Conservation (phyloP, 2,113 vertebrate genomes). For the Chiloscyllium plagiosum region DNA sequence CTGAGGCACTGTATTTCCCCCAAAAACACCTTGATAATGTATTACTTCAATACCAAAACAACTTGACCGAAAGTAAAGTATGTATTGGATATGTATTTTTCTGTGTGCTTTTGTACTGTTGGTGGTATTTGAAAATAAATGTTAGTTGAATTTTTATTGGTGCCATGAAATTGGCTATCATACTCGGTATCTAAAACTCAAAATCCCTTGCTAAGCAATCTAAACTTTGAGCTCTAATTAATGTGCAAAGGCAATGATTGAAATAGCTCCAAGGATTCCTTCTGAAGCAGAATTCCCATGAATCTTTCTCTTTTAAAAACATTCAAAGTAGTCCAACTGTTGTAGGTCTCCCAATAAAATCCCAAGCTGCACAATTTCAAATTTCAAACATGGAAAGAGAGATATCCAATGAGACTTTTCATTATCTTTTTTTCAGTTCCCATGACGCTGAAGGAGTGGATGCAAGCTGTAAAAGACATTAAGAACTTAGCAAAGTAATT, state of each 20-base stretch:
- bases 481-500: conserved; percentile 28
- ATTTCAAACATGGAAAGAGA: conserved; percentile 9
- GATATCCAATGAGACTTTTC: background rate
- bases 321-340: background rate
- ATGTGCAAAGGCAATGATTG: background rate
- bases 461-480: conserved; percentile 34
- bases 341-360: conserved; percentile 14
- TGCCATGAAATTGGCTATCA: background rate
- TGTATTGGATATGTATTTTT: background rate
- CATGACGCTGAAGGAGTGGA: conserved; percentile 19
- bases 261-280: background rate
- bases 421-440: background rate
- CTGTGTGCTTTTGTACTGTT: background rate
- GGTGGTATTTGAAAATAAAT: conserved; percentile 5
- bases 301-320: background rate
- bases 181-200: background rate
- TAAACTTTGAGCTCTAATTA: background rate
- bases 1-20: conserved; percentile 44
- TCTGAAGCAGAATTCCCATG: conserved; percentile 17
- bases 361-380: background rate
- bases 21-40: background rate
- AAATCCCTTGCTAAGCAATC: conserved; percentile 1
- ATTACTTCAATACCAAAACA: background rate
- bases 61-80: conserved; percentile 8
- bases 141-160: background rate